Percentiles rank a stretch among this genome's conserved stretches.
phyloP scores from a whole-genome alignment of 2,888 invertebrate genomes.

The Brenthis hecate region DNA sequence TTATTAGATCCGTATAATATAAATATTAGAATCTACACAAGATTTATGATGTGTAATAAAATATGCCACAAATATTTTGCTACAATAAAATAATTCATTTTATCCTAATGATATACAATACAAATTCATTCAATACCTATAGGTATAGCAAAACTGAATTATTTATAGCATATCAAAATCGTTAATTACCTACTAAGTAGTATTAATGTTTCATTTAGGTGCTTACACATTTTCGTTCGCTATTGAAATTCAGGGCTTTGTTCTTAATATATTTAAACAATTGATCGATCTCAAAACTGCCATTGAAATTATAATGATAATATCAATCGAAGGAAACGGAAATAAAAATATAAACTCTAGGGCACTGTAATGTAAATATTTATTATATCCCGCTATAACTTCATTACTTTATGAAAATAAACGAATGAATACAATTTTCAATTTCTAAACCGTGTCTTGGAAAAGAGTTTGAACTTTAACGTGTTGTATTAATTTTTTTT shows the following conservation, averaged over 20 bases:
- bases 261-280: conserved; percentile 48
- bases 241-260: conserved; percentile 14
- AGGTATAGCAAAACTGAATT: not conserved
- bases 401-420: not conserved
- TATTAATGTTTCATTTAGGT: not conserved
- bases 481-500: no score
- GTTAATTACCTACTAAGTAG: not conserved
- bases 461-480: no score
- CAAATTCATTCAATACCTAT: no score
- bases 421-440: no score
- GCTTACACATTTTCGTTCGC: not conserved
- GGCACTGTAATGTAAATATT: conserved; percentile 25
- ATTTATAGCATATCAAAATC: conserved; percentile 2
- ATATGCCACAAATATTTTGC: no score
- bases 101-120: no score
- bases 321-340: conserved; percentile 52
- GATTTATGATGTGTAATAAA: no score
- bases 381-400: conserved; percentile 11
- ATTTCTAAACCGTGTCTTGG: no score
- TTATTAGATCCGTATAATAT: no score
- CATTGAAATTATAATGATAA: conserved; percentile 57
- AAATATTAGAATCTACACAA: no score
- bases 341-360: conserved; percentile 41
- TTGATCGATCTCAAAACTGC: conserved; percentile 58
- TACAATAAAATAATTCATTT: no score